Evolutionary conservation across 2,888 invertebrate genomes (phyloP).

Genomic region (Caenorhabditis panamensis): DNA sequence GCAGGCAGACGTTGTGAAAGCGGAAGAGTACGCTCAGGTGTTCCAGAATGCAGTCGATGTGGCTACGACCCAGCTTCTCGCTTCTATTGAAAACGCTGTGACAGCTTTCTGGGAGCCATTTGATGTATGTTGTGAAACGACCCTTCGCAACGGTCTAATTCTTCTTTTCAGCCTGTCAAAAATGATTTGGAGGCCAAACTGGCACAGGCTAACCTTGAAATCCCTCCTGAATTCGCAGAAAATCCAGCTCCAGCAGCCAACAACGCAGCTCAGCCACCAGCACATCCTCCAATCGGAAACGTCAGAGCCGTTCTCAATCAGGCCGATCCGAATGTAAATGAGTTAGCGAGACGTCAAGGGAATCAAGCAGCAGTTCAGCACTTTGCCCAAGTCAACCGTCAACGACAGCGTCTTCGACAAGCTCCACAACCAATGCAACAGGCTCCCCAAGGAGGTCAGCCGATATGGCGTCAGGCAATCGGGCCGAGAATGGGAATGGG

Average conservation of each 20-base stretch:
- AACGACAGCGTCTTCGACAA: neutral
- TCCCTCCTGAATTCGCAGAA: neutral
- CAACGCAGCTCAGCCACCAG: neutral
- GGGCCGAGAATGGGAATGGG: no score
- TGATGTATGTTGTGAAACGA: no score
- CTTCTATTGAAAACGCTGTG: conserved; percentile 1
- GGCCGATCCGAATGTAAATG: neutral
- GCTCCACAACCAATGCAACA: neutral
- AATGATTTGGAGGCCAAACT: conserved; percentile 11
- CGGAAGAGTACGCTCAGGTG: conserved; percentile 13
- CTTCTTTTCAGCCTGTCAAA: conserved; percentile 9
- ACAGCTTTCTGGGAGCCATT: conserved; percentile 18
- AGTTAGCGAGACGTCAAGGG: neutral
- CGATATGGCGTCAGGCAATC: neutral
- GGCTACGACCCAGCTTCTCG: neutral
- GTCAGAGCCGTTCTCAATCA: neutral
- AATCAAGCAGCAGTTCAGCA: conserved; percentile 7
- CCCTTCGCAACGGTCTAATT: no score
- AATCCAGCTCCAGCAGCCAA: neutral
- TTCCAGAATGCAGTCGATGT: neutral
- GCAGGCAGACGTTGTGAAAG: conserved; percentile 33
- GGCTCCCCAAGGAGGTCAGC: neutral
- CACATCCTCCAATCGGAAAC: neutral
- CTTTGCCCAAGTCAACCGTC: conserved; percentile 20
- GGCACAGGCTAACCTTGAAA: no score